Conservation (phyloP, 2,888 invertebrate genomes). For the Antheraea yamamai region DNA sequence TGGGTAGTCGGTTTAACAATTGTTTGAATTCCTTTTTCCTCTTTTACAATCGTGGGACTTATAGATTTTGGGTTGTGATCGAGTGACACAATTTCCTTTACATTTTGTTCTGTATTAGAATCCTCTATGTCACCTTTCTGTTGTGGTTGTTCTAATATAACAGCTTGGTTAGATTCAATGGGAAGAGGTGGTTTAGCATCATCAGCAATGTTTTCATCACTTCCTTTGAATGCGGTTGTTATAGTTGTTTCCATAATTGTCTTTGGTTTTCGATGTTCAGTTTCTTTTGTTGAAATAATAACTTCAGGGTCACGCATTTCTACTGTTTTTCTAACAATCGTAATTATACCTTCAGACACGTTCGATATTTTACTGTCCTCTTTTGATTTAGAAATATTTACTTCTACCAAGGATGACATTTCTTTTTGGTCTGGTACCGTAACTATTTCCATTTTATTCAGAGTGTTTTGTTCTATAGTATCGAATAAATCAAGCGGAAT, state of each 20-base stretch:
- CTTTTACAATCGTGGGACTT: not conserved
- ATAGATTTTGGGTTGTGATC: not conserved
- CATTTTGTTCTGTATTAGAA: not conserved
- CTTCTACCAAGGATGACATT: slow-evolving; percentile 24
- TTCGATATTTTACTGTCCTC: slow-evolving; percentile 2
- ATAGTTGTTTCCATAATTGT: slow-evolving; percentile 25
- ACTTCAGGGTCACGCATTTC: slow-evolving; percentile 22
- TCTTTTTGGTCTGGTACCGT: slow-evolving; percentile 4
- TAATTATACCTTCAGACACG: slow-evolving; percentile 22
- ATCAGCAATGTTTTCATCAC: slow-evolving; percentile 22
- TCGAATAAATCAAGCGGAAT: slow-evolving; percentile 43
- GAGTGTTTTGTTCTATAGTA: slow-evolving; percentile 26
- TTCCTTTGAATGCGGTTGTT: slow-evolving; percentile 25
- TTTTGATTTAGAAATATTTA: not conserved
- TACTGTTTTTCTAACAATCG: slow-evolving; percentile 23
- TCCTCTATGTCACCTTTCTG: slow-evolving; percentile 18
- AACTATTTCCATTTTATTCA: slow-evolving; percentile 25
- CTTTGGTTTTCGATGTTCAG: slow-evolving; percentile 21
- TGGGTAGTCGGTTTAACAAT: not conserved
- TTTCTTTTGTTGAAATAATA: slow-evolving; percentile 27
- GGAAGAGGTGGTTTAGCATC: slow-evolving; percentile 26
- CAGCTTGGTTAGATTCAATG: slow-evolving; percentile 25
- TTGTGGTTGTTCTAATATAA: not conserved
- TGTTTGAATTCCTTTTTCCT: not conserved
- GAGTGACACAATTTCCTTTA: not conserved